Evolutionary conservation across 2,113 vertebrate species (phyloP), one percentile per base, ranked within the genome.

Genomic region (Zosterops hypoxanthus): DNA sequence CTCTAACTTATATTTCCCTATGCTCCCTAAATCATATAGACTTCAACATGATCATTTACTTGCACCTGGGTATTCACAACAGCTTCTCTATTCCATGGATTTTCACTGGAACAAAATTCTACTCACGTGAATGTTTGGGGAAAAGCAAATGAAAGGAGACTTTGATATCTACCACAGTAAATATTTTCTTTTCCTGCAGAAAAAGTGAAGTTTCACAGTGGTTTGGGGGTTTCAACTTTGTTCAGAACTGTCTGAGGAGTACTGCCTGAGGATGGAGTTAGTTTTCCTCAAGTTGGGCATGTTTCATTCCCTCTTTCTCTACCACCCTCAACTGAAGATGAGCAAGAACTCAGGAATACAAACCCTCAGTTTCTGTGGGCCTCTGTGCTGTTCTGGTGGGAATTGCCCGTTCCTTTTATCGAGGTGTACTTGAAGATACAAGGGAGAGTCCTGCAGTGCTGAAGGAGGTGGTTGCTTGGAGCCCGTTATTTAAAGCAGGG

Each of bases 111-210:
- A 92, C 60, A 92, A 78, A 88, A 92, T 88, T 75, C 47, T 80
- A n/a, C 71, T 95, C 18, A 14, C 5, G 5, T 52, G 26, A 90
- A 66, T 77, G 39, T 85, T 87, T 55, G 55, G 49, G 44, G 17
- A n/a, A 88, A 70, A 94, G 52, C 47, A 82, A 90, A 86, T 93
- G 71, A 95, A 94, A 86, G 66, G 60, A 49, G 28, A 63, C 60
- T 86, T 82, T 88, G 82, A 86, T 33, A 80, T 79, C 24, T 8
- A 64, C 39, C n/a, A 77, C n/a, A 69, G 73, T 68, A 85, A 76
- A 76, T 79, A 39, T 42, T 78, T 78, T 66, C 8, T 81, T 92
- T 84, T 86, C 53, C 26, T 34, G 14, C 55, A 91, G 50, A 60
- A 81, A 91, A 92, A 57, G 11, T 61, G 61, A 69, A 85, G 80